These are phyloP conservation scores for Trileptium ribeirensis DNA, from an alignment of 2,888 invertebrate genomes.

Conservation along the genomic window DNA sequence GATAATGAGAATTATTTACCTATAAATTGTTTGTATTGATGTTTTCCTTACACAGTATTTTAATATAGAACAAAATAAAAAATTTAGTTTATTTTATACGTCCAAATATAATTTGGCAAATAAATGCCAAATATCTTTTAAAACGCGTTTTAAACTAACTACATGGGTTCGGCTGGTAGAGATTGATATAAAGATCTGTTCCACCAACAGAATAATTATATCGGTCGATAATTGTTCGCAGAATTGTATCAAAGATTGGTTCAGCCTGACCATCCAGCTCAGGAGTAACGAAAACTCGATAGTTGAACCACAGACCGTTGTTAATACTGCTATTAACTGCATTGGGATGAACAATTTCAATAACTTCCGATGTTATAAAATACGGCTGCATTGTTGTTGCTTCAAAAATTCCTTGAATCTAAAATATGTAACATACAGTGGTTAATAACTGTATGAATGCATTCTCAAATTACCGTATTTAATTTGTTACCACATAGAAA, in stretches of 20 bases:
- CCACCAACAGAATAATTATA: conserved; percentile 22
- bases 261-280: conserved; percentile 34
- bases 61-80: too few relatives aligned
- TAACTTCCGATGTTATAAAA: conserved; percentile 44
- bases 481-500: too few relatives aligned
- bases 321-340: conserved; percentile 47
- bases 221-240: conserved; percentile 29
- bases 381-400: conserved; percentile 34
- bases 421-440: not conserved
- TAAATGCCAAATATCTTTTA: too few relatives aligned
- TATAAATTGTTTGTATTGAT: too few relatives aligned
- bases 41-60: too few relatives aligned
- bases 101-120: too few relatives aligned
- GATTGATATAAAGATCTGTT: conserved; percentile 30
- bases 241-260: conserved; percentile 43
- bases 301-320: conserved; percentile 48
- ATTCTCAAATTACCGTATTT: too few relatives aligned
- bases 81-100: too few relatives aligned
- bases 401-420: conserved; percentile 37
- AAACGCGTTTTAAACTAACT: conserved; percentile 1
- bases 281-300: conserved; percentile 37
- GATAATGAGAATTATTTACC: too few relatives aligned
- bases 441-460: too few relatives aligned
- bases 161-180: conserved; percentile 46
- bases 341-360: conserved; percentile 48